A percentile compares a stretch with the other conserved stretches of the same genome.
phyloP scores from a whole-genome alignment of 2,797 vertebrate genomes.

The Sciaenops ocellatus region DNA sequence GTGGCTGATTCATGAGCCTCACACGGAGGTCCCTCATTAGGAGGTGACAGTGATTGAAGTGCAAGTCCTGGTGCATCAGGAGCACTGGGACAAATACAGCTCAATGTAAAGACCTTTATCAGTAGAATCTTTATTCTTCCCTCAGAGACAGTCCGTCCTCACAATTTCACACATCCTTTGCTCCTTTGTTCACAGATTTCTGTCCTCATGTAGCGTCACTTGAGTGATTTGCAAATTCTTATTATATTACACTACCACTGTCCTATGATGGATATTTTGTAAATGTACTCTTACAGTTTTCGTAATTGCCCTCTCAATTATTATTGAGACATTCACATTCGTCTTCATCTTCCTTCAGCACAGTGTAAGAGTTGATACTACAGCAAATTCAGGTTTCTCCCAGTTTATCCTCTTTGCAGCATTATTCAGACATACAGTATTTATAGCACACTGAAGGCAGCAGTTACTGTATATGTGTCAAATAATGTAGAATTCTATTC shows the following conservation, averaged over 20 bases:
- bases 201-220: conserved; percentile 2
- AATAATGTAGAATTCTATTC: conserved; percentile 10
- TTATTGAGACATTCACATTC: not conserved
- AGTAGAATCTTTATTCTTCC: conserved; percentile 21
- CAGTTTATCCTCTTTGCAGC: conserved; percentile 2
- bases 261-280: conserved; percentile 17
- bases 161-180: conserved; percentile 21
- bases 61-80: conserved; percentile 36
- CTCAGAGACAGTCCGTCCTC: conserved; percentile 10
- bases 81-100: conserved; percentile 41
- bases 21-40: conserved; percentile 69
- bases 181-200: conserved; percentile 19
- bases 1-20: conserved; percentile 58
- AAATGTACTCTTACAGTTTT: conserved; percentile 7
- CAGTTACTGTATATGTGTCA: conserved; percentile 6
- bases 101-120: conserved; percentile 39
- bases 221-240: conserved; percentile 11
- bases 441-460: not conserved
- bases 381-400: not conserved
- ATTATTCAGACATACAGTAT: conserved; percentile 13
- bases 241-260: too few relatives aligned
- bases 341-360: not conserved
- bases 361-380: not conserved
- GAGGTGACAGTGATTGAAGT: conserved; percentile 73
- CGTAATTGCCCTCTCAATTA: conserved; percentile 19